Evolutionary conservation across 2,113 vertebrate species (phyloP), one percentile per base, ranked within the genome.

Genomic region (Crotalus viridis): DNA sequence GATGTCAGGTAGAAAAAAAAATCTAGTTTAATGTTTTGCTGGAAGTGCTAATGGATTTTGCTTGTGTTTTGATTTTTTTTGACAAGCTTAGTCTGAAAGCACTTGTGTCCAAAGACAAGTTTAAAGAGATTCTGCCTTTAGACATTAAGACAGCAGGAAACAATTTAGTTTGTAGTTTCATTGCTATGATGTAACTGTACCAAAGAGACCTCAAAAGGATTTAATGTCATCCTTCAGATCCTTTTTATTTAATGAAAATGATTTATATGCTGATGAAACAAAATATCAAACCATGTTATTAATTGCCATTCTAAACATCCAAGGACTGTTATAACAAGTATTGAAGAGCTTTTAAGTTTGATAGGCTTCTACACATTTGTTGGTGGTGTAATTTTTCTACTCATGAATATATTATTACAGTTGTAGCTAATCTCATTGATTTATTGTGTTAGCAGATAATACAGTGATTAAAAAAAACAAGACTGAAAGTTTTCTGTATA

Each of bases 341-440:
- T 85, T 94, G 87, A 91, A 92, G 28, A 8, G 43, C 86, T 69
- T 90, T 90, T 3, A 88, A 0, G 21, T 92, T 91, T 57, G 28
- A 94, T 0, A 0, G 4, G 0, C 8, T 85, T 91, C 33, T 59
- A 55, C 57, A 81, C 17, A 92, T 85, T 88, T 92, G 3, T 10
- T 85, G 54, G 12, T 1, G 69, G 88, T 52, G 26, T 55, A 59
- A 89, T 89, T 56, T 86, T 3, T 90, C 64, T 90, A 4, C 5
- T 91, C 43, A 0, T 91, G 12, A 24, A 33, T 69, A 21, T 92
- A 7, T 26, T 57, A 4, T 6, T 86, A 1, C 17, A 55, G 1
- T 64, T 93, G 2, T 92, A 94, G 10, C 57, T 52, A 64, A 17
- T 5, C 91, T 91, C 59, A 48, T 51, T 64, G 89, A 46, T 51